Conservation (phyloP, 92 coral and sea anemone species). For the Muricea muricata region DNA sequence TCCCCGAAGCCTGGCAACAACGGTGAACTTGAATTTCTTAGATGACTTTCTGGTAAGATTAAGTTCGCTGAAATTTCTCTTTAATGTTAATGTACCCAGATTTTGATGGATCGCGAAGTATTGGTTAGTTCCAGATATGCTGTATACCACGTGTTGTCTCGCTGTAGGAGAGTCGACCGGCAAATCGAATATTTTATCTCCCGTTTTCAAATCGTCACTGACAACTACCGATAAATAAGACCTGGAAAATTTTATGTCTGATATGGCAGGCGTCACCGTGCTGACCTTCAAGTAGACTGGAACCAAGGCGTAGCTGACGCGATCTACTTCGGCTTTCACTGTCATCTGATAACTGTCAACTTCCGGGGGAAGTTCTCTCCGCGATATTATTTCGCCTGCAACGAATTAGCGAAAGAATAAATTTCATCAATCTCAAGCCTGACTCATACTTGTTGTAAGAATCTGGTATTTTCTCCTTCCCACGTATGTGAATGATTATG, state of each 20-base stretch:
- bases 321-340: slow-evolving; percentile 75
- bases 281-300: slow-evolving; percentile 67
- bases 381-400: slow-evolving; percentile 61
- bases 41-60: slow-evolving; percentile 1
- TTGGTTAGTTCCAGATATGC: slow-evolving; percentile 18
- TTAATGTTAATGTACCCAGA: slow-evolving; percentile 25
- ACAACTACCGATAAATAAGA: slow-evolving; percentile 77
- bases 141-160: not conserved
- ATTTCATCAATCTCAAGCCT: too few species aligned
- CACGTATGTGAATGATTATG: too few species aligned
- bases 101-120: slow-evolving; percentile 28
- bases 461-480: too few species aligned
- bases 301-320: slow-evolving; percentile 57
- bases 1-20: slow-evolving; percentile 50
- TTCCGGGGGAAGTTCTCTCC: slow-evolving; percentile 43
- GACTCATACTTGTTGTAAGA: too few species aligned
- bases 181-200: slow-evolving; percentile 72
- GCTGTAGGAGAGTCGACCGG: slow-evolving; percentile 47
- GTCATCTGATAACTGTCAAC: slow-evolving; percentile 57
- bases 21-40: slow-evolving; percentile 43
- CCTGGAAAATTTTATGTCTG: slow-evolving; percentile 69
- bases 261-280: slow-evolving; percentile 50
- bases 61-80: slow-evolving; percentile 28
- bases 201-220: slow-evolving; percentile 60
- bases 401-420: too few species aligned